phyloP scores from a whole-genome alignment of 2,888 invertebrate species.

The Zaprionus obscuricornis region DNA sequence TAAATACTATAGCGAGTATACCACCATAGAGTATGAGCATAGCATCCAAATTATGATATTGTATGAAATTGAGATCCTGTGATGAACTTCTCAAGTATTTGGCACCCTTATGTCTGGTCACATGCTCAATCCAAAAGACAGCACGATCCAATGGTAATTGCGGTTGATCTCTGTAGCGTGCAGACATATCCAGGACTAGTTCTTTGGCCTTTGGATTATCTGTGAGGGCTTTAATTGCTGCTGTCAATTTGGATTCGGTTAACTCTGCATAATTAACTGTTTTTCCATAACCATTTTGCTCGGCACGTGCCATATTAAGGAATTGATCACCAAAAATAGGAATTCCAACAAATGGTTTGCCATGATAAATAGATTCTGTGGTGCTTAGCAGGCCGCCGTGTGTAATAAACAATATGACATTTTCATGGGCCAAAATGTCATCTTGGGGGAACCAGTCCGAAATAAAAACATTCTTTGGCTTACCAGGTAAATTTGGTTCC shows the following conservation, averaged over 20 bases:
- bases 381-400: conserved; percentile 84
- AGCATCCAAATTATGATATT: conserved; percentile 81
- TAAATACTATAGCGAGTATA: conserved; percentile 45
- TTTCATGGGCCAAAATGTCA: conserved; percentile 84
- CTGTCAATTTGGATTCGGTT: conserved; percentile 72
- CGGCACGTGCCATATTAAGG: conserved; percentile 84
- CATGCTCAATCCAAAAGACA: conserved; percentile 78
- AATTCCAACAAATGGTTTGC: conserved; percentile 84
- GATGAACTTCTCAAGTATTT: conserved; percentile 78
- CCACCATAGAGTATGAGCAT: conserved; percentile 71
- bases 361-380: conserved; percentile 84
- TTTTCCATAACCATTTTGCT: conserved; percentile 82
- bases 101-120: conserved; percentile 78
- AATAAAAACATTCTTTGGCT: conserved; percentile 80
- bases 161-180: conserved; percentile 78
- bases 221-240: conserved; percentile 64
- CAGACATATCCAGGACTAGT: conserved; percentile 65
- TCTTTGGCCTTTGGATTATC: conserved; percentile 54
- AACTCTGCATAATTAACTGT: conserved; percentile 78
- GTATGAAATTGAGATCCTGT: conserved; percentile 76
- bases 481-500: conserved; percentile 71
- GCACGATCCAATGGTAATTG: conserved; percentile 72
- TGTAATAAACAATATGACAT: conserved; percentile 84
- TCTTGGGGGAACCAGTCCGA: conserved; percentile 84
- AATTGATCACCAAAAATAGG: conserved; percentile 85